Conservation (phyloP, 2,113 vertebrate species). For the Archilochus colubris region DNA sequence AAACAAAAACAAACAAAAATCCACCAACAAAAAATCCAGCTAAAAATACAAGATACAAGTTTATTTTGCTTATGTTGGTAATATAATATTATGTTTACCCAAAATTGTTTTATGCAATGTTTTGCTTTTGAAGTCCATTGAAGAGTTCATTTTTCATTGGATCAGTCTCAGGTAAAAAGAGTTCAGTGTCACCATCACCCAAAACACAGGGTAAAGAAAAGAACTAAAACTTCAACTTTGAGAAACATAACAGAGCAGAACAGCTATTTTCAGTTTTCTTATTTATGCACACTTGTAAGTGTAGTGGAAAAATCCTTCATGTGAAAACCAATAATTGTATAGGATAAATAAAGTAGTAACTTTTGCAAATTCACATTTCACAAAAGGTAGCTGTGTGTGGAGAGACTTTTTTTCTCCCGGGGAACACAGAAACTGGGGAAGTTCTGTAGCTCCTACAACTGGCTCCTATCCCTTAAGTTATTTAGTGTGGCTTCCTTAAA, state of each 20-base stretch:
- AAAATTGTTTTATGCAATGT: background rate
- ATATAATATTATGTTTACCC: background rate
- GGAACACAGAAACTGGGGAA: background rate
- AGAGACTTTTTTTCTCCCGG: background rate
- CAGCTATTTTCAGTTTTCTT: background rate
- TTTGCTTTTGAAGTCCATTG: constrained; percentile 35
- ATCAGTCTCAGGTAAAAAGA: background rate
- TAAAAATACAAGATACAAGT: background rate
- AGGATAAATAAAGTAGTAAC: background rate
- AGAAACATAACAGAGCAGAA: background rate
- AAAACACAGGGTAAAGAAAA: background rate
- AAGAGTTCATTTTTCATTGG: background rate
- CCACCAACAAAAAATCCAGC: too few relatives aligned
- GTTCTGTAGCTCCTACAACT: background rate
- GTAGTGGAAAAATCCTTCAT: background rate
- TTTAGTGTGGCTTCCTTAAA: background rate
- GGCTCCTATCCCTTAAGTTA: background rate
- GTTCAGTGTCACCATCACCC: background rate
- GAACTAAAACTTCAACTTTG: background rate
- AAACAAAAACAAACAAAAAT: too few relatives aligned
- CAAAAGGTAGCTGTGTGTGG: background rate
- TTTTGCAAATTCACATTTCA: background rate
- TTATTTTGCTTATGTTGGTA: constrained; percentile 11
- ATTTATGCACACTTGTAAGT: background rate
- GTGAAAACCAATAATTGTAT: background rate